These are phyloP conservation scores for Proteles cristata DNA, from an alignment of 2,113 vertebrate species.

Conservation along the genomic window DNA sequence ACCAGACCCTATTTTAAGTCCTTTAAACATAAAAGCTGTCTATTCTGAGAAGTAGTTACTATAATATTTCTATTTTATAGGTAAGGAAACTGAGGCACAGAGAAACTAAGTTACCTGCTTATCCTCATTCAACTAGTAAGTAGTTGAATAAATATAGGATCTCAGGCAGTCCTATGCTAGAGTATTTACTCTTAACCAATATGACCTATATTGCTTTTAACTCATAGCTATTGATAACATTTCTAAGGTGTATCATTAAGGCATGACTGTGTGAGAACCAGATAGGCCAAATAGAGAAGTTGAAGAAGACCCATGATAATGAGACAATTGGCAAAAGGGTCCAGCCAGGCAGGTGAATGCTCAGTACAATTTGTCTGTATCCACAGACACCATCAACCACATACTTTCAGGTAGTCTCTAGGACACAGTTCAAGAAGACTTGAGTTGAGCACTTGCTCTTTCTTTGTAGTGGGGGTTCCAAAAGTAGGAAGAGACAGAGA, in stretches of 20 bases:
- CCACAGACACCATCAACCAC: neutral
- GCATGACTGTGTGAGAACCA: neutral
- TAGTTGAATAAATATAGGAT: neutral
- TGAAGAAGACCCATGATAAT: neutral
- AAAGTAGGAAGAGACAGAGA: neutral
- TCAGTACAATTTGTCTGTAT: fast-evolving
- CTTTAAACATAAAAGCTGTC: neutral
- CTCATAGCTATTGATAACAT: neutral
- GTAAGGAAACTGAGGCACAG: neutral
- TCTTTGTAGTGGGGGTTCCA: neutral
- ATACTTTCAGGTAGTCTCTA: neutral
- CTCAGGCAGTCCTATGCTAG: neutral
- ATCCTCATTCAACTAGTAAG: neutral
- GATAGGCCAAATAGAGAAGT: neutral
- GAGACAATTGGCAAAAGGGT: neutral
- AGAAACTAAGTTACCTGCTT: neutral
- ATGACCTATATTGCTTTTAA: neutral
- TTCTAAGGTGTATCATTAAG: neutral
- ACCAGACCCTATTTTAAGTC: neutral
- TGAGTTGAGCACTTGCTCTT: neutral
- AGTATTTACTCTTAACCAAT: neutral
- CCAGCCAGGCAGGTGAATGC: neutral
- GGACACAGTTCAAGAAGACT: neutral
- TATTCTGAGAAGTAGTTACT: neutral
- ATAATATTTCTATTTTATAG: neutral